Percentiles rank a stretch among this genome's conserved stretches.
Conservation (phyloP, 2,888 invertebrate species). For the Melipona bicolor region DNA sequence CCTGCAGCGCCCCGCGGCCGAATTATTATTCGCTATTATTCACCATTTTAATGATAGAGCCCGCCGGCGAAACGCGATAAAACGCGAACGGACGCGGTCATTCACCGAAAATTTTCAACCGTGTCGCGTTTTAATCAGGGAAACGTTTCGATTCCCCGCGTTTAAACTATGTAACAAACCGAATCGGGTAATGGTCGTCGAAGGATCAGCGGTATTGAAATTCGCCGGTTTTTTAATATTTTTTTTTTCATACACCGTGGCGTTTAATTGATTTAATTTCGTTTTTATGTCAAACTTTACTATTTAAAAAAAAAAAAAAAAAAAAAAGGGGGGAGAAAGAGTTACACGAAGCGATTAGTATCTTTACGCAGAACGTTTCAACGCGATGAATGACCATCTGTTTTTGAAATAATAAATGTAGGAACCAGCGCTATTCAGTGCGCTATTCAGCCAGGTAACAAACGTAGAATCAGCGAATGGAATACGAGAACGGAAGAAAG, state of each 20-base stretch:
- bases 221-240: neutral
- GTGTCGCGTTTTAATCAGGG: slow-evolving; percentile 37
- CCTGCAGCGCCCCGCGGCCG: slow-evolving; percentile 11
- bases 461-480: too few relatives aligned
- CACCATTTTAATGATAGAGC: slow-evolving; percentile 56
- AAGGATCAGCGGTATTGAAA: slow-evolving; percentile 9
- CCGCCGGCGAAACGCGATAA: slow-evolving; percentile 26
- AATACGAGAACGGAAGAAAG: too few relatives aligned
- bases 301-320: too few relatives aligned
- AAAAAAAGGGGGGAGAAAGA: too few relatives aligned
- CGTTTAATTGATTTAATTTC: slow-evolving; percentile 15
- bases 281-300: slow-evolving; percentile 1
- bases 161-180: slow-evolving; percentile 20
- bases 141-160: slow-evolving; percentile 6
- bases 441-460: too few relatives aligned
- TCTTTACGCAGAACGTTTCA: too few relatives aligned
- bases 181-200: neutral
- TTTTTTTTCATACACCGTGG: neutral
- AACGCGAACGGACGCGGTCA: slow-evolving; percentile 32
- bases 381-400: too few relatives aligned
- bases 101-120: slow-evolving; percentile 33
- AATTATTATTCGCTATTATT: slow-evolving; percentile 64
- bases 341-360: too few relatives aligned
- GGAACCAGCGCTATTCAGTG: too few relatives aligned
- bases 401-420: too few relatives aligned